These are phyloP conservation scores for Hesperophylax magnus DNA, from an alignment of 1,140 invertebrate species.

Conservation along the genomic window DNA sequence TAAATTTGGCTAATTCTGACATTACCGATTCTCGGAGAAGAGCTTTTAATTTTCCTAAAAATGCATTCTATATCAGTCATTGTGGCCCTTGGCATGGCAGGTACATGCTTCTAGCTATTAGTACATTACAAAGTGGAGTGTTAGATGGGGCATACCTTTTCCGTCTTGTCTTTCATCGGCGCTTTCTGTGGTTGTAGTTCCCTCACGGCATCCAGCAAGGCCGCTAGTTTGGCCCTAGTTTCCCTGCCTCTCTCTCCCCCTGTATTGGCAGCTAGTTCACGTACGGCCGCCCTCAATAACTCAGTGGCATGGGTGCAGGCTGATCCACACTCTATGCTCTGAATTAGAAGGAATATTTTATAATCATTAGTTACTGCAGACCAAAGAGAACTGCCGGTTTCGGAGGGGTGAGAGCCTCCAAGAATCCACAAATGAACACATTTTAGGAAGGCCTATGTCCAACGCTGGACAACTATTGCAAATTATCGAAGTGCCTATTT, in stretches of 20 bases:
- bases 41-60: too few species aligned
- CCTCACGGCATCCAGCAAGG: constrained; percentile 46
- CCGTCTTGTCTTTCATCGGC: constrained; percentile 47
- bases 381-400: too few species aligned
- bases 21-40: too few species aligned
- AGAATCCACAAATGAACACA: too few species aligned
- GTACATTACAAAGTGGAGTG: neutral
- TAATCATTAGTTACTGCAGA: too few species aligned
- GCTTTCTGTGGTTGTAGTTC: constrained; percentile 29
- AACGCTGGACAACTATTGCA: neutral
- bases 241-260: constrained; percentile 52
- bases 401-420: too few species aligned
- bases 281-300: constrained; percentile 38
- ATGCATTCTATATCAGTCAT: too few species aligned
- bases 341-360: neutral
- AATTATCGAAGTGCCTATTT: neutral
- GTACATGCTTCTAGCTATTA: too few species aligned
- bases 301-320: constrained; percentile 39
- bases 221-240: constrained; percentile 41
- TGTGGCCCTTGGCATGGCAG: too few species aligned
- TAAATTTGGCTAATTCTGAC: too few species aligned
- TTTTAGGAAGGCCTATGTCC: too few species aligned
- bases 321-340: constrained; percentile 48
- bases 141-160: constrained; percentile 40
- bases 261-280: constrained; percentile 43